A percentile compares a stretch with the other conserved stretches of the same genome.
These are phyloP conservation scores for Desmophyllum pertusum DNA, from an alignment of 92 coral and sea anemone species.

Conservation along the genomic window DNA sequence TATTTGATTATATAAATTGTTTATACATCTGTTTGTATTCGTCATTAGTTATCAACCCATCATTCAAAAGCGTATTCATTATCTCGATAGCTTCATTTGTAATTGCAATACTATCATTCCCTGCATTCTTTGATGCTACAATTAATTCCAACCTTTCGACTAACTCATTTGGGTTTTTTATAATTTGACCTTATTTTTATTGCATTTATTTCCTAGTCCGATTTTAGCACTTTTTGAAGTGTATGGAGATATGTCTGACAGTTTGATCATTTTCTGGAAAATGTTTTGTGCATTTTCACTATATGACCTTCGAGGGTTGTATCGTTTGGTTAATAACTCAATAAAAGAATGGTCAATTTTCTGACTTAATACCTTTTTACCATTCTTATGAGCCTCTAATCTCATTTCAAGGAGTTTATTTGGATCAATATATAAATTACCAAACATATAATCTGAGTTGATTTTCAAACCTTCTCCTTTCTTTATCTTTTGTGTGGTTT, in stretches of 20 bases:
- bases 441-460: conserved; percentile 11
- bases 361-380: conserved; percentile 1
- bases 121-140: conserved; percentile 29
- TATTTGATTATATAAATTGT: conserved; percentile 15
- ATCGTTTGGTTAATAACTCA: conserved; percentile 10
- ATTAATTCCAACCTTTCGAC: conserved; percentile 36
- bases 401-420: conserved; percentile 11
- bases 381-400: conserved; percentile 14
- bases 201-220: conserved; percentile 8
- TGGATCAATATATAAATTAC: conserved; percentile 3
- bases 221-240: conserved; percentile 33
- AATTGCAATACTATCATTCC: conserved; percentile 27
- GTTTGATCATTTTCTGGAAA: conserved; percentile 29
- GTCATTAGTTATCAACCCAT: conserved; percentile 13
- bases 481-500: too few species aligned
- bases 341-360: conserved; percentile 8
- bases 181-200: conserved; percentile 32
- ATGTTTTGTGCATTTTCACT: conserved; percentile 17
- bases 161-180: conserved; percentile 35
- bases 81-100: conserved; percentile 31
- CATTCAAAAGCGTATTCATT: conserved; percentile 31
- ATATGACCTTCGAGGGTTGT: conserved; percentile 10
- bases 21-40: conserved; percentile 27
- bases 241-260: conserved; percentile 26
- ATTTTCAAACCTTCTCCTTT: too few species aligned